phyloP scores from a whole-genome alignment of 2,113 vertebrate species.

The Tychaedon coryphoeus region DNA sequence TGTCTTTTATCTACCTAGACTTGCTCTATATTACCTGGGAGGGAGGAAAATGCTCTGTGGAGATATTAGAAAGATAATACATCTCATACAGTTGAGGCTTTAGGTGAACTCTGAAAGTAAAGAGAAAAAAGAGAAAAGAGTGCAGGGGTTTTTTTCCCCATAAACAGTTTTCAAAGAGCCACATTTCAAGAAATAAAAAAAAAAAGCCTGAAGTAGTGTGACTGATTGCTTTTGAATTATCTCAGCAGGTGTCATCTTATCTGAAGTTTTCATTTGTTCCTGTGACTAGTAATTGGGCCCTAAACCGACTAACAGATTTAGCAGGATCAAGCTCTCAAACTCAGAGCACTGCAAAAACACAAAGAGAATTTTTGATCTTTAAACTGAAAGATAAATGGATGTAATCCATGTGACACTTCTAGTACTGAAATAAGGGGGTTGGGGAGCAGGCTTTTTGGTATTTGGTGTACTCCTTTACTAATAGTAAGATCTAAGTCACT shows the following conservation, averaged over 20 bases:
- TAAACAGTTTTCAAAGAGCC: neutral
- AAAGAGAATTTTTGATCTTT: slow-evolving; percentile 6
- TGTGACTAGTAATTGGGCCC: slow-evolving; percentile 13
- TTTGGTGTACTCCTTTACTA: neutral
- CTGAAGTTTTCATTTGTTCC: slow-evolving; percentile 5
- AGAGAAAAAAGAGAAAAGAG: neutral
- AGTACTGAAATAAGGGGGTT: neutral
- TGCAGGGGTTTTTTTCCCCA: neutral
- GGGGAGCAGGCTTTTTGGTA: neutral
- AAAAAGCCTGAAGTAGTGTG: neutral
- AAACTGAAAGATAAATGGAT: slow-evolving; percentile 25
- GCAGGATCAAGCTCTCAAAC: slow-evolving; percentile 23
- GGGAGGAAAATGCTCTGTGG: neutral
- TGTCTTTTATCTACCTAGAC: neutral
- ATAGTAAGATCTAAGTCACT: neutral
- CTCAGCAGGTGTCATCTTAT: slow-evolving; percentile 5
- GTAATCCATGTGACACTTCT: neutral
- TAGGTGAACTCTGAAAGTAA: neutral
- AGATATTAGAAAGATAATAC: neutral
- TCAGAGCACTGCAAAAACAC: slow-evolving; percentile 9
- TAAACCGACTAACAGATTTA: neutral
- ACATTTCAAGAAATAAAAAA: neutral
- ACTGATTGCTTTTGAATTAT: slow-evolving; percentile 40
- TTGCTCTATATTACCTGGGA: neutral
- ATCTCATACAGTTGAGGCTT: neutral